Evolutionary conservation across 2,113 vertebrate genomes (phyloP).

Genomic region (Xiphias gladius): DNA sequence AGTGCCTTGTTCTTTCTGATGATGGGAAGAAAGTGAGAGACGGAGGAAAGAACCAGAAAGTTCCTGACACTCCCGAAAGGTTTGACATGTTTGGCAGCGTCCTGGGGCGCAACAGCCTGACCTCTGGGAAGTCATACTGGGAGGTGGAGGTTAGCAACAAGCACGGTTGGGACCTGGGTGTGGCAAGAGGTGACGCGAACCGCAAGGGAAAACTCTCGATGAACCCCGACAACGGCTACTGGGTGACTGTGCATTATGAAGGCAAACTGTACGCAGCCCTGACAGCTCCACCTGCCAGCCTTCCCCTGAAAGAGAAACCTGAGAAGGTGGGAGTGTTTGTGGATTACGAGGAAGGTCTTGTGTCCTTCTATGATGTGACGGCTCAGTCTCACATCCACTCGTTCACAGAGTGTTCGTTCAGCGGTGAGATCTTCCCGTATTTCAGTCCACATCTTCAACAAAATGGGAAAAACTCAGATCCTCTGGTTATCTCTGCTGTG

Average conservation of each 20-base stretch:
- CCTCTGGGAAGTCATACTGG: slow-evolving; percentile 77
- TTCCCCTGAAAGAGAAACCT: slow-evolving; percentile 75
- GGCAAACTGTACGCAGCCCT: slow-evolving; percentile 59
- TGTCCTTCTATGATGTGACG: slow-evolving; percentile 87
- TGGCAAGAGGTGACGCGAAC: slow-evolving; percentile 53
- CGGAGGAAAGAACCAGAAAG: background rate
- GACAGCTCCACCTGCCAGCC: slow-evolving; percentile 10
- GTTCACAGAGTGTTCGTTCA: slow-evolving; percentile 84
- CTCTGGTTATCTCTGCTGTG: slow-evolving; percentile 68
- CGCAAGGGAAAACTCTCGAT: slow-evolving; percentile 70
- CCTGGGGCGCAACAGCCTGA: slow-evolving; percentile 64
- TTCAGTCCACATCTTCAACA: slow-evolving; percentile 78
- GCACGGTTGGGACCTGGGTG: slow-evolving; percentile 78
- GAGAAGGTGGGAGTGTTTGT: slow-evolving; percentile 86
- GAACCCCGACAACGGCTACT: slow-evolving; percentile 73
- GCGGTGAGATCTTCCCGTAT: slow-evolving; percentile 83
- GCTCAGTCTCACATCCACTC: slow-evolving; percentile 81
- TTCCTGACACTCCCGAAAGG: slow-evolving; percentile 37
- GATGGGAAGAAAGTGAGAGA: slow-evolving; percentile 68
- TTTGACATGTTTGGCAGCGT: slow-evolving; percentile 72
- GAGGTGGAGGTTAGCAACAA: slow-evolving; percentile 79
- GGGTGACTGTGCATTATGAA: slow-evolving; percentile 72
- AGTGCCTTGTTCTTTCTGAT: slow-evolving; percentile 59
- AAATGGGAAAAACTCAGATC: slow-evolving; percentile 46
- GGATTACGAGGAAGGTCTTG: slow-evolving; percentile 84